Evolutionary conservation across 2,888 invertebrate species (phyloP), one percentile per base, ranked within the genome.

Genomic region (Malachius bipustulatus): DNA sequence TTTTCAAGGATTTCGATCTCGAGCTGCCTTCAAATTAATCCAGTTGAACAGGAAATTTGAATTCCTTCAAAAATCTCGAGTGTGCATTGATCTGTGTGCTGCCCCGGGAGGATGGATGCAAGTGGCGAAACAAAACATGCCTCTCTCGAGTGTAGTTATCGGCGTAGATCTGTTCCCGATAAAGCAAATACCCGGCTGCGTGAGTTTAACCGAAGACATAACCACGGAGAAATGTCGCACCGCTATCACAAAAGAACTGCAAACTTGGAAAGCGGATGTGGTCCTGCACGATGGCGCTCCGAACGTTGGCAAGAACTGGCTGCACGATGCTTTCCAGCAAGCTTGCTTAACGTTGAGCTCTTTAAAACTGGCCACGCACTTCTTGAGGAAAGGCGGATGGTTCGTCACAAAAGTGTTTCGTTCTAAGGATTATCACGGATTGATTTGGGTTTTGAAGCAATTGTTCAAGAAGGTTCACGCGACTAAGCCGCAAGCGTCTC

Each of bases 71-170:
- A 84, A 82, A 56, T 88, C 96, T 1, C 75, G 89, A 69, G 94
- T 98, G 70, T 85, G 93, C 48, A 77, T 99, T 53, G 98, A 99
- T 72, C 67, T 99, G 42, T 99, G 98, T 66, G 98, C 98, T 9
- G 98, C 98, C 1, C 98, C 98, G 1, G 97, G 97, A 55, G 96
- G 96, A 49, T 97, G 98, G 97, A 88, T 97, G 82, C 98, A 90
- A 65, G 97, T 98, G 35, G 97, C 96, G 31, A 82, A 84, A 51
- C 85, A 98, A 60, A 89, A 93, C 59, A 96, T 97, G 90, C 97
- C 98, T 0, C 74, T 94, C 0, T 93, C 94, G 3, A 91, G 91
- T 56, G 71, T 96, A 35, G 88, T 97, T 9, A 70, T 98, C 32
- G 94, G 96, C 35, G 84, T 99, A 16, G 98, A 99, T 72, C 72